phyloP scores from a whole-genome alignment of 2,113 vertebrate genomes.

The Percina caprodes region DNA sequence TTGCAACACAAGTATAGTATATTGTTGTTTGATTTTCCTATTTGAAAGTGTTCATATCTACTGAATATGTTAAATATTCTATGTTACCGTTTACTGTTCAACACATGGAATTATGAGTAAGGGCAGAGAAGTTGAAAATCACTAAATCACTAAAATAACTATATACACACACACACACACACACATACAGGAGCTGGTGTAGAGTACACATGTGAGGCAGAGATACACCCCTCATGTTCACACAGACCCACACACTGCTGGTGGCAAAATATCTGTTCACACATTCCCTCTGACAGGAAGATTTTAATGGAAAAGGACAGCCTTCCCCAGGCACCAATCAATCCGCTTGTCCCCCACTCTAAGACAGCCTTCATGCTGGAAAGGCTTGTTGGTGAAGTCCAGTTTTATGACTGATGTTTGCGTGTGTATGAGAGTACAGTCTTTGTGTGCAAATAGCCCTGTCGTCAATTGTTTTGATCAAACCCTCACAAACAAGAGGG shows the following conservation, averaged over 20 bases:
- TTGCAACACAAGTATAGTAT: no score
- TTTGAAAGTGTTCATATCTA: no score
- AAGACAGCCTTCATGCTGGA: conserved; percentile 51
- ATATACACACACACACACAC: background rate
- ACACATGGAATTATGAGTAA: no score
- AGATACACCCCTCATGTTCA: background rate
- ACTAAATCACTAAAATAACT: no score
- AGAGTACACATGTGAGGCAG: background rate
- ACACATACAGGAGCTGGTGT: background rate
- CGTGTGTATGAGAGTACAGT: background rate
- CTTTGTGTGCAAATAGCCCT: conserved; percentile 21
- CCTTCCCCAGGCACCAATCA: conserved; percentile 62
- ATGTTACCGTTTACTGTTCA: no score
- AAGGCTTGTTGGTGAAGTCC: conserved; percentile 28
- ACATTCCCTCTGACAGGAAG: conserved; percentile 42
- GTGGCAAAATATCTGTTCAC: conserved; percentile 57
- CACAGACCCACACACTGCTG: conserved; percentile 20
- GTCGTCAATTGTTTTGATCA: conserved; percentile 43
- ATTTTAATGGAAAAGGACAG: conserved; percentile 67
- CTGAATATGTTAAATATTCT: no score
- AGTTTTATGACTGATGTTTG: conserved; percentile 20
- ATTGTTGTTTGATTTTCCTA: no score
- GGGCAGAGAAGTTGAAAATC: no score
- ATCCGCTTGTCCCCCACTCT: conserved; percentile 50
- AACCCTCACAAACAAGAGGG: conserved; percentile 33